Evolutionary conservation across 2,113 vertebrate genomes (phyloP).

Genomic region (Himantopus leucocephalus): DNA sequence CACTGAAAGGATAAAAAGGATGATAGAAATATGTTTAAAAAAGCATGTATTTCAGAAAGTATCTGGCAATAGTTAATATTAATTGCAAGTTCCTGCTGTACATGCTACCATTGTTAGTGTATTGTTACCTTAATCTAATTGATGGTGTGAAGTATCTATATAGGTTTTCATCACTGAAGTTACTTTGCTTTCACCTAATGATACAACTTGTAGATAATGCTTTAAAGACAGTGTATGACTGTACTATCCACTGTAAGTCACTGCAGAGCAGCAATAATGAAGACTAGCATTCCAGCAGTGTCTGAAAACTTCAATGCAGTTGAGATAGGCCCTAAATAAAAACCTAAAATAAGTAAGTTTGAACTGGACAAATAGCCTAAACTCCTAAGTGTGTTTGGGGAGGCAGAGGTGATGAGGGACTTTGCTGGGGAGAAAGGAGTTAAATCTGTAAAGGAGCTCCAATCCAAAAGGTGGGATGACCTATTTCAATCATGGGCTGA

Average conservation of each 20-base stretch:
- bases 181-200: neutral
- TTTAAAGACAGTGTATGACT: neutral
- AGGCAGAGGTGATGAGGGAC: rapidly evolving
- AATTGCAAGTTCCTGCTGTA: neutral
- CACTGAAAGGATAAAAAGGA: neutral
- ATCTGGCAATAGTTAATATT: neutral
- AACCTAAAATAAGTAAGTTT: neutral
- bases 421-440: neutral
- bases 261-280: neutral
- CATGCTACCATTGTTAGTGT: neutral
- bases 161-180: neutral
- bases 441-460: neutral
- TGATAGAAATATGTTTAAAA: rapidly evolving
- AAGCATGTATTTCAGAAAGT: neutral
- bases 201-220: neutral
- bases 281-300: neutral
- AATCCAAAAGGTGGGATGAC: neutral
- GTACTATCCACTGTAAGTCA: neutral
- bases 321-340: neutral
- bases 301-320: neutral
- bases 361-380: neutral
- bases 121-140: neutral
- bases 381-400: rapidly evolving
- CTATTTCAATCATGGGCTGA: neutral
- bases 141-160: neutral